phyloP scores from a whole-genome alignment of 2,113 vertebrate genomes.

The Brienomyrus brachyistius region DNA sequence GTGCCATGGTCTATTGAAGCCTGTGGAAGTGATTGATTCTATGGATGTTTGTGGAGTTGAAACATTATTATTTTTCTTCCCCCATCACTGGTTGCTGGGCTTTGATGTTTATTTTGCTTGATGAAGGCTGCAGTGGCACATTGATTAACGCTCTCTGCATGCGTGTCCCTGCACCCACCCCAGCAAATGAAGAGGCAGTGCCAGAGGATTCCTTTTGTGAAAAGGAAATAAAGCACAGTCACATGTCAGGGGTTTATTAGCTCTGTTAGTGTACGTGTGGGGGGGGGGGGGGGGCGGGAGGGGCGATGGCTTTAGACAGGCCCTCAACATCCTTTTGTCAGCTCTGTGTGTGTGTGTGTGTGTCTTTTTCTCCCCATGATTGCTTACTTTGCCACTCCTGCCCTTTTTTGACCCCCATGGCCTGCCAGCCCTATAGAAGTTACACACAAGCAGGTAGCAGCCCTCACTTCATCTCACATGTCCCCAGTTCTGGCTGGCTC shows the following conservation, averaged over 20 bases:
- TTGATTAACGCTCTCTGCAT: background rate
- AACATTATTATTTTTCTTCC: background rate
- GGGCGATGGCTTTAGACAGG: background rate
- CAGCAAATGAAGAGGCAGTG: background rate
- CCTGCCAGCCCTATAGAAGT: background rate
- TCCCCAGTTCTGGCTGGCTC: background rate
- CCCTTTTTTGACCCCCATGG: background rate
- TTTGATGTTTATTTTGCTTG: conserved; percentile 10
- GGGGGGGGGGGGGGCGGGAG: background rate
- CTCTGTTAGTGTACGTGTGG: background rate
- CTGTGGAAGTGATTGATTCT: conserved; percentile 13
- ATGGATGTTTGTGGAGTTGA: background rate
- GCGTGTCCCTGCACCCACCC: background rate
- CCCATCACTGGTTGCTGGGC: background rate
- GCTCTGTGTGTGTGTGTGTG: background rate
- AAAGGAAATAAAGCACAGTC: background rate
- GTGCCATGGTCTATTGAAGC: background rate
- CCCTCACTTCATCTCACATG: background rate
- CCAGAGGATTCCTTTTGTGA: background rate
- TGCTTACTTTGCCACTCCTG: background rate
- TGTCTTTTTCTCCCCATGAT: background rate
- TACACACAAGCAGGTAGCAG: background rate
- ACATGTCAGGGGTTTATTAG: background rate
- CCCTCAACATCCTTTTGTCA: background rate
- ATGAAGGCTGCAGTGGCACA: background rate